phyloP scores from a whole-genome alignment of 1,140 invertebrate genomes.

The Hylaeus volcanicus region DNA sequence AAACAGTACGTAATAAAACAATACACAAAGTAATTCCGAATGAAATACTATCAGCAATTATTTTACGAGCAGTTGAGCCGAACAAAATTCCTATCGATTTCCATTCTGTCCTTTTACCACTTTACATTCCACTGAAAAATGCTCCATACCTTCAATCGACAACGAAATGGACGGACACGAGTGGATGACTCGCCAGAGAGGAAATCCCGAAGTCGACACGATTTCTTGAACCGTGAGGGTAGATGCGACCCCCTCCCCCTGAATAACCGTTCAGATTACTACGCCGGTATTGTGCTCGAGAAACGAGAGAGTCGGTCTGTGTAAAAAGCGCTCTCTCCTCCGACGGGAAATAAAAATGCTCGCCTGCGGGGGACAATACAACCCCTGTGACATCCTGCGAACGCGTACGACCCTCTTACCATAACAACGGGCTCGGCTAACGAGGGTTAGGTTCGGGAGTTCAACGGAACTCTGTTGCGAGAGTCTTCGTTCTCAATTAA shows the following conservation, averaged over 20 bases:
- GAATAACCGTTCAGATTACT: not conserved
- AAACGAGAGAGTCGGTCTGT: not conserved
- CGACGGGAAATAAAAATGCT: slow-evolving; percentile 31
- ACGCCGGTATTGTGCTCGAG: not conserved
- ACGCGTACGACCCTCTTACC: slow-evolving; percentile 40
- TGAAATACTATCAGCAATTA: too few species aligned
- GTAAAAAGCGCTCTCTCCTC: not conserved
- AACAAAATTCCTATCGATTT: too few species aligned
- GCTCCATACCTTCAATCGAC: too few species aligned
- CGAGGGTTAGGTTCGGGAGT: slow-evolving; percentile 28
- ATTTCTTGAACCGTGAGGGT: too few species aligned
- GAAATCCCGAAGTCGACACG: too few species aligned
- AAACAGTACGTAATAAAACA: too few species aligned
- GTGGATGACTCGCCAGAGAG: too few species aligned
- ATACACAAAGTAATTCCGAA: too few species aligned
- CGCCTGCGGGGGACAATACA: slow-evolving; percentile 31
- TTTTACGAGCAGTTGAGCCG: too few species aligned
- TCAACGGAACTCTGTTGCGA: not conserved
- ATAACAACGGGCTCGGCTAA: slow-evolving; percentile 57
- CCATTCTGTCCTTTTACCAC: too few species aligned
- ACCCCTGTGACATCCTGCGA: slow-evolving; percentile 18
- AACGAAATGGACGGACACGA: too few species aligned
- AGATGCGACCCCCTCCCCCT: not conserved
- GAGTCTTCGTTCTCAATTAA: slow-evolving; percentile 18
- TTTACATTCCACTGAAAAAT: too few species aligned